Evolutionary conservation across 2,797 vertebrate genomes (phyloP).

Genomic region (Protosalanx chinensis): DNA sequence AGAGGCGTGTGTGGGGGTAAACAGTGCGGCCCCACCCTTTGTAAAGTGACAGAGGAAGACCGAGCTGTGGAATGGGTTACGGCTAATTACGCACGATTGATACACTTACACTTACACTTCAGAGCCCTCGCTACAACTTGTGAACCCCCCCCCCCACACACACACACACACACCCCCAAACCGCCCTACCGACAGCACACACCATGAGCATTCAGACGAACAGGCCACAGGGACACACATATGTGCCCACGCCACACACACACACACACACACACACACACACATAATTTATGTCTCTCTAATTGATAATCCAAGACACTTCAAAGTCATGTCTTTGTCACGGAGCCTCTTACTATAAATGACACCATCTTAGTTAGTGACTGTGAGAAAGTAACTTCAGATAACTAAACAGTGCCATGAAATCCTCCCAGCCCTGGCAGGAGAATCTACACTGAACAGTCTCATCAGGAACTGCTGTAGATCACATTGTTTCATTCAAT

Average conservation of each 20-base stretch:
- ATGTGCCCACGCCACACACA: conserved; percentile 4
- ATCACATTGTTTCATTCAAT: too few species aligned
- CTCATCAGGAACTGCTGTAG: background rate
- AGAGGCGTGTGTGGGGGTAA: conserved; percentile 25
- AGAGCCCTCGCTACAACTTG: conserved; percentile 44
- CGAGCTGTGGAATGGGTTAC: conserved; percentile 48
- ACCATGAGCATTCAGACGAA: too few species aligned
- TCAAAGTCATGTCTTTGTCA: conserved; percentile 54
- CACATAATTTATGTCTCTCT: conserved; percentile 34
- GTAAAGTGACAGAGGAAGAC: conserved; percentile 42
- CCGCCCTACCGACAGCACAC: conserved; percentile 30
- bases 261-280: conserved; percentile 27
- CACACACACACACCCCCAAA: conserved; percentile 13
- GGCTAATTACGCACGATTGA: too few species aligned
- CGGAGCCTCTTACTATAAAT: conserved; percentile 44
- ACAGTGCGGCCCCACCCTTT: conserved; percentile 40
- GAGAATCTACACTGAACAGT: background rate
- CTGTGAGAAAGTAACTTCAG: conserved; percentile 32
- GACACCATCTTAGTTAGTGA: conserved; percentile 13
- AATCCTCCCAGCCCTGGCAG: conserved; percentile 26
- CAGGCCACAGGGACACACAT: conserved; percentile 4
- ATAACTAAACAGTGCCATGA: conserved; percentile 36
- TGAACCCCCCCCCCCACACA: conserved; percentile 24
- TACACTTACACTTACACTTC: too few species aligned
- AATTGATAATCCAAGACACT: conserved; percentile 62